Percentiles rank a stretch among this genome's conserved stretches.
Conservation (phyloP, 1,140 invertebrate species). For the Heliconius hermathena region DNA sequence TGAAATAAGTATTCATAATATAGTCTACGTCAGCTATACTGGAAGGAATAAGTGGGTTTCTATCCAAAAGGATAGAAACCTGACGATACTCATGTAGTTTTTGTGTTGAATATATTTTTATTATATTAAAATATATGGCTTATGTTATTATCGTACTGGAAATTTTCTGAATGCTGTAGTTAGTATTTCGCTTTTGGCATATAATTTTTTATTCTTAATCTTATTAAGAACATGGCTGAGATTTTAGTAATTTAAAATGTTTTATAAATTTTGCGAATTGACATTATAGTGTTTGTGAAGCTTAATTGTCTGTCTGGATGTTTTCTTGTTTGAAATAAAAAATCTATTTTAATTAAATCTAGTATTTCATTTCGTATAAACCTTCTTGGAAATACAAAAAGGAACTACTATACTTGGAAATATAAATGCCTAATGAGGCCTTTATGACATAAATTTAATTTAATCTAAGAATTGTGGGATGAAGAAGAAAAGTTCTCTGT, state of each 20-base stretch:
- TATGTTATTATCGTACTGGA: slow-evolving; percentile 8
- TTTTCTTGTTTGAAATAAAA: neutral
- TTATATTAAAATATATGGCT: neutral
- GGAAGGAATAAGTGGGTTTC: slow-evolving; percentile 28
- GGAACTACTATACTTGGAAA: too few species aligned
- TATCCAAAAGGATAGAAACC: slow-evolving; percentile 24
- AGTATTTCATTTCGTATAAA: neutral
- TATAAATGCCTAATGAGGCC: too few species aligned
- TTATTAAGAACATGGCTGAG: neutral
- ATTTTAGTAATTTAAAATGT: neutral
- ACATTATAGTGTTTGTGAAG: neutral
- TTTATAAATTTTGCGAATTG: neutral
- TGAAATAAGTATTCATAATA: slow-evolving; percentile 37
- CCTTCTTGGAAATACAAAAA: neutral
- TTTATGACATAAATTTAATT: too few species aligned
- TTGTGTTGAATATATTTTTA: slow-evolving; percentile 6
- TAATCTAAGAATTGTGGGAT: too few species aligned
- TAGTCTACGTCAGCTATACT: slow-evolving; percentile 15
- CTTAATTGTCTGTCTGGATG: neutral
- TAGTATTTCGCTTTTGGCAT: neutral
- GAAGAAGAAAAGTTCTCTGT: too few species aligned
- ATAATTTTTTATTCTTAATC: neutral
- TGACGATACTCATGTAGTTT: slow-evolving; percentile 13
- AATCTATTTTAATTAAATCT: neutral
- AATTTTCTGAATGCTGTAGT: neutral